A percentile compares a stretch with the other conserved stretches of the same genome.
Evolutionary conservation across 2,888 invertebrate genomes (phyloP).

Genomic region (Leptinotarsa juncta): DNA sequence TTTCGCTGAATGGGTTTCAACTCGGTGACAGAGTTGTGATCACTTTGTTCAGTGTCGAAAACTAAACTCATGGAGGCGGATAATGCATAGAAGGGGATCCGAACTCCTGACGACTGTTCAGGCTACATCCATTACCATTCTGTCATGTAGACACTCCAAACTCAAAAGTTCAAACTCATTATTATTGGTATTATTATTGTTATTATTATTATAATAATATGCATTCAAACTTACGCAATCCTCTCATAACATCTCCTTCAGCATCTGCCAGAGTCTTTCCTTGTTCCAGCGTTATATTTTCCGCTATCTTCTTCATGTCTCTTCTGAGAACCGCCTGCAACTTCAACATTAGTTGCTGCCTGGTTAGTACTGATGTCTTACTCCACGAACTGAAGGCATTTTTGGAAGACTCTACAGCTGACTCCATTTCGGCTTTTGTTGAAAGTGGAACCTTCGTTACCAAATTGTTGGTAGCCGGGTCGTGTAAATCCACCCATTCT

Average conservation of each 20-base stretch:
- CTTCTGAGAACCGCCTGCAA: conserved; percentile 86
- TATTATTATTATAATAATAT: too few species aligned
- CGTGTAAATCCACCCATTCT: conserved; percentile 95
- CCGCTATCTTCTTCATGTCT: conserved; percentile 90
- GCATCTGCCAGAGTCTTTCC: conserved; percentile 98
- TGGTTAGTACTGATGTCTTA: conserved; percentile 87
- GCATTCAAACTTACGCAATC: conserved; percentile 83
- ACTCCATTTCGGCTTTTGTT: conserved; percentile 88
- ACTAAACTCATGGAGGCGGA: too few species aligned
- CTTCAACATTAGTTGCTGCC: conserved; percentile 81
- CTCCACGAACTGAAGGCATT: conserved; percentile 85
- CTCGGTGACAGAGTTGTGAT: too few species aligned
- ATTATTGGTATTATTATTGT: too few species aligned
- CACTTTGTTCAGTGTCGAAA: too few species aligned
- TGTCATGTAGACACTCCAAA: too few species aligned
- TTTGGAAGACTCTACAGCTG: conserved; percentile 88
- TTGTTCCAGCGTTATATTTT: conserved; percentile 94
- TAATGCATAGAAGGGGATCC: too few species aligned
- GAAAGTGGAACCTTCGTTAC: conserved; percentile 88
- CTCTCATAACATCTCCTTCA: conserved; percentile 97
- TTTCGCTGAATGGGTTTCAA: too few species aligned
- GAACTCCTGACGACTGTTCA: too few species aligned
- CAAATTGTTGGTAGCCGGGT: conserved; percentile 93
- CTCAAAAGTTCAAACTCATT: too few species aligned
- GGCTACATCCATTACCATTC: too few species aligned